These are phyloP conservation scores for Paracyclopina nana DNA, from an alignment of 1,140 invertebrate genomes.

Conservation along the genomic window DNA sequence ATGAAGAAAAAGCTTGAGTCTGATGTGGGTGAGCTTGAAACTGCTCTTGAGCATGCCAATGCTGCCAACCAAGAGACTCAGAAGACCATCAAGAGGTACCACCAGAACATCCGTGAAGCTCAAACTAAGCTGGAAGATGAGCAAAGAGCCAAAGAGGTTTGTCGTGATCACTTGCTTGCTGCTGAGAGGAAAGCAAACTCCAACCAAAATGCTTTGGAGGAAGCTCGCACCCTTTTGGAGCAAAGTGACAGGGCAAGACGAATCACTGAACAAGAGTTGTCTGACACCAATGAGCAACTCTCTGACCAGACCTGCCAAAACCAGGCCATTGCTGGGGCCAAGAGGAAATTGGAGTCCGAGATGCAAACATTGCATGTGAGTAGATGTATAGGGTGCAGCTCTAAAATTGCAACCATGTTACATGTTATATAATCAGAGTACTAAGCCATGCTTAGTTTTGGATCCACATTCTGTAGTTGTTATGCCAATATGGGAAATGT, in stretches of 20 bases:
- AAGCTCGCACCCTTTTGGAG: constrained; percentile 32
- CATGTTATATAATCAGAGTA: too few relatives aligned
- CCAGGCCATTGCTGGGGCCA: constrained; percentile 74
- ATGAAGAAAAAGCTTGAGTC: constrained; percentile 99
- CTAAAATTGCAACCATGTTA: too few relatives aligned
- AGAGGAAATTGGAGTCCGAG: constrained; percentile 96
- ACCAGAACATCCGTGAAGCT: constrained; percentile 4
- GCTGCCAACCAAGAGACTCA: constrained; percentile 34
- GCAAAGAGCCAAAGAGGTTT: constrained; percentile 35
- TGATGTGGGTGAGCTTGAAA: constrained; percentile 95
- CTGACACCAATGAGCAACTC: constrained; percentile 88
- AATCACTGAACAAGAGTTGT: constrained; percentile 67
- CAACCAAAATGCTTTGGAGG: constrained; percentile 33
- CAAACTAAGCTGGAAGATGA: constrained; percentile 14
- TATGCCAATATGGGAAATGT: too few relatives aligned
- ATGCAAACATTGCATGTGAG: constrained; percentile 80
- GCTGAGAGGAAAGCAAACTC: constrained; percentile 58
- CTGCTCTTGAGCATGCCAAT: constrained; percentile 37
- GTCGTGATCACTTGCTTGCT: constrained; percentile 49
- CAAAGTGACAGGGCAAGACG: constrained; percentile 34
- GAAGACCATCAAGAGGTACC: constrained; percentile 17
- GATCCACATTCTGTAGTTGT: too few relatives aligned
- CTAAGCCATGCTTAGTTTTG: too few relatives aligned
- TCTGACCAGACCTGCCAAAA: constrained; percentile 85
- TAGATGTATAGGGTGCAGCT: too few relatives aligned